Percentiles rank a stretch among this genome's conserved stretches.
Conservation (phyloP, 2,888 invertebrate species). For the Blastobasis lacticolella region DNA sequence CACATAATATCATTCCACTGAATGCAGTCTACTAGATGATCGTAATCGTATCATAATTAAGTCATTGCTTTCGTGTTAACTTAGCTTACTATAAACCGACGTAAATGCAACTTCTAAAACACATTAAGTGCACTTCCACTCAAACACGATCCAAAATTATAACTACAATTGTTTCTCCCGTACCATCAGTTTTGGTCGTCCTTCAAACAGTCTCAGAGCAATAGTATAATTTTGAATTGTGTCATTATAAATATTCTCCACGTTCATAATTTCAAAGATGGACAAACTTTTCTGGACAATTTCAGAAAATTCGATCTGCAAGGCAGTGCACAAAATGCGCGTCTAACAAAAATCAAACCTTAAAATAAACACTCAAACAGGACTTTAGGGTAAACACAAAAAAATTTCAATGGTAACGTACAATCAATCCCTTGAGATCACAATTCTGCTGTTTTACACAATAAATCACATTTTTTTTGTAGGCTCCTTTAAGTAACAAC, state of each 20-base stretch:
- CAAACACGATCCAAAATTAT: constrained; percentile 5
- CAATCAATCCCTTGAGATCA: constrained; percentile 55
- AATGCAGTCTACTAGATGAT: constrained; percentile 69
- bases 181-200: too few species aligned
- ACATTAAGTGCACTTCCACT: constrained; percentile 61
- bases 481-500: constrained; percentile 37
- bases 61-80: constrained; percentile 61
- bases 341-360: constrained; percentile 21
- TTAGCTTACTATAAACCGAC: constrained; percentile 34
- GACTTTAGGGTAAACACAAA: constrained; percentile 24
- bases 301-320: constrained; percentile 29
- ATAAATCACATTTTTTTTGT: constrained; percentile 55
- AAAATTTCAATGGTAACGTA: constrained; percentile 14
- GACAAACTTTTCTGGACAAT: constrained; percentile 20
- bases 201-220: too few species aligned
- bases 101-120: constrained; percentile 37
- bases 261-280: background rate
- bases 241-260: too few species aligned
- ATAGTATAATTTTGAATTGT: too few species aligned
- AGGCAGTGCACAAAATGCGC: constrained; percentile 52
- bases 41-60: constrained; percentile 29
- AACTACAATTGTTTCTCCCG: too few species aligned
- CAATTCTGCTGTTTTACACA: constrained; percentile 39
- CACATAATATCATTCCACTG: constrained; percentile 65
- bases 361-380: constrained; percentile 33